Percentiles rank a stretch among this genome's conserved stretches.
Conservation (phyloP, 2,888 invertebrate species). For the Acanthacorydalis orientalis region DNA sequence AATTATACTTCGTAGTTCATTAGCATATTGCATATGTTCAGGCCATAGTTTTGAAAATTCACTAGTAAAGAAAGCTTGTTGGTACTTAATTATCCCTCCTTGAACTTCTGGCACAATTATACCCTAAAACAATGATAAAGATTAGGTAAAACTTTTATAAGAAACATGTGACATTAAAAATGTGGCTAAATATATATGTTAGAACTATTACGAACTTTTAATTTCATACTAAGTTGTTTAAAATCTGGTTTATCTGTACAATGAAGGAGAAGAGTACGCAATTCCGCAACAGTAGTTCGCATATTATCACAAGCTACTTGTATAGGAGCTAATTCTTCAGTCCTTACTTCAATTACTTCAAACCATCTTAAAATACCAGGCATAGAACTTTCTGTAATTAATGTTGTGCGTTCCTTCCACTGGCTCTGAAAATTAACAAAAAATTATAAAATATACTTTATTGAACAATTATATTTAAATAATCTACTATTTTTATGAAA, state of each 20-base stretch:
- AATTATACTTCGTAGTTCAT: constrained; percentile 11
- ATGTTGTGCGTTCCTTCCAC: constrained; percentile 84
- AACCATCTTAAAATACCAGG: constrained; percentile 92
- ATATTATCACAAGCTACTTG: constrained; percentile 86
- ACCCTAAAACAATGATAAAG: constrained; percentile 29
- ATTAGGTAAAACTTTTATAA: too few species aligned
- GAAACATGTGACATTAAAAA: too few species aligned
- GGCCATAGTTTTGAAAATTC: constrained; percentile 52
- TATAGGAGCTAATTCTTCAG: constrained; percentile 67
- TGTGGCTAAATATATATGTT: too few species aligned
- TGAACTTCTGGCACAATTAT: constrained; percentile 93
- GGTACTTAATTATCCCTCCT: constrained; percentile 88
- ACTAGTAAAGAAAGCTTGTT: constrained; percentile 79
- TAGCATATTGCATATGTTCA: constrained; percentile 37
- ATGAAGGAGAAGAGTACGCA: constrained; percentile 61
- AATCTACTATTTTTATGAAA: background rate
- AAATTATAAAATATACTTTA: constrained; percentile 9
- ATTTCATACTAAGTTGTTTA: constrained; percentile 82
- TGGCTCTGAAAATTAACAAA: constrained; percentile 39
- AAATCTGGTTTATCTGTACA: constrained; percentile 70
- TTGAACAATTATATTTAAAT: background rate
- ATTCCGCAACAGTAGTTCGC: constrained; percentile 73
- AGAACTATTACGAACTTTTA: constrained; percentile 34
- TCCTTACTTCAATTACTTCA: constrained; percentile 60
- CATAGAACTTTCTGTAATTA: constrained; percentile 65